Evolutionary conservation across 2,797 vertebrate genomes (phyloP), one percentile per base, ranked within the genome.

Genomic region (Staurois parvus): DNA sequence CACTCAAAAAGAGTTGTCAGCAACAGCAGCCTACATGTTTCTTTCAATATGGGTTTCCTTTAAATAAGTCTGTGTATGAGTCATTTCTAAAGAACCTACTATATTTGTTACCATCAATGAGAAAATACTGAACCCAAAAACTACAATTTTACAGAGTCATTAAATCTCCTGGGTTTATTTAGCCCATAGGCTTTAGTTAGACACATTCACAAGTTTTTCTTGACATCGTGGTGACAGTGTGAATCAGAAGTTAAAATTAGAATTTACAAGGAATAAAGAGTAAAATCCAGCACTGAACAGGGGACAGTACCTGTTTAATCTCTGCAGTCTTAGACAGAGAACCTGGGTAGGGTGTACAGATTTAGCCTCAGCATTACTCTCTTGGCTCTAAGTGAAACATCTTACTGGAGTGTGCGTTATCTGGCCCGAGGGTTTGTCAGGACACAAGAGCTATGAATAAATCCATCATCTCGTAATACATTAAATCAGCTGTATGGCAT

Each of bases 381-480:
- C 10, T 21, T 32, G 62, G 29, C 48, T 37, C 29, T 6, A 34
- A 76, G 34, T 11, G 13, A 62, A 24, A 59, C 2, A 66, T 66
- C 10, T 66, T 66, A 66, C 12, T 29, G n/a, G 26, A 28, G 21
- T 59, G 6, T 76, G 2, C 6, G 1, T 28, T 59, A 32, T 59
- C 48, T 59, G 52, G 76, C 76, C 62, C 8, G 13, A n/a, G 29
- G 52, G 34, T 68, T 45, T n/a, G 12, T 21, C 40, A 68, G 78
- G 67, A 52, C 40, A 70, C 45, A 81, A 21, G 68, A 72, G 30
- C 42, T 59, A 59, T 26, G 69, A 81, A 72, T 62, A 66, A 26
- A 81, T 34, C 12, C 56, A 64, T 66, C 62, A 59, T 59, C 28
- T 26, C 67, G 4, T 80, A 69, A 80, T 80, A 37, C 37, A 80